A percentile compares a stretch with the other conserved stretches of the same genome.
Conservation (phyloP, 2,797 vertebrate species). For the Jordanella pulchra region DNA sequence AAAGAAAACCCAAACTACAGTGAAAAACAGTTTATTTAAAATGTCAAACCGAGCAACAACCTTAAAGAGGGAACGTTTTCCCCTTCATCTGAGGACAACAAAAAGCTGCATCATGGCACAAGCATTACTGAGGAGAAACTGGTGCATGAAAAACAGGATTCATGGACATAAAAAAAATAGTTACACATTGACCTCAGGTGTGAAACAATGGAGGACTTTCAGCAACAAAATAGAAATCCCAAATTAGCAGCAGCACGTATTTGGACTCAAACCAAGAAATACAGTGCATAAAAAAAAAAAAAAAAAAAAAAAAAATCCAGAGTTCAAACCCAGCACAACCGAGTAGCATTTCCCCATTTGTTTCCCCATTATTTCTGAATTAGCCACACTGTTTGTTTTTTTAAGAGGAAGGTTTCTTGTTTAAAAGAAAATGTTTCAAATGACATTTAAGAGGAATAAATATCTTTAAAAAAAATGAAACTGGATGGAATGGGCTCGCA, state of each 20-base stretch:
- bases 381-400: slow-evolving; percentile 33
- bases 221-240: slow-evolving; percentile 41
- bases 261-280: slow-evolving; percentile 40
- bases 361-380: slow-evolving; percentile 72
- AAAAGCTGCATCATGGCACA: slow-evolving; percentile 60
- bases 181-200: slow-evolving; percentile 37
- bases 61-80: slow-evolving; percentile 57
- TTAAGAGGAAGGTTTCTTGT: slow-evolving; percentile 18
- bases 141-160: slow-evolving; percentile 35
- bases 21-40: slow-evolving; percentile 59
- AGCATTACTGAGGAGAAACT: slow-evolving; percentile 41
- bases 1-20: slow-evolving; percentile 33
- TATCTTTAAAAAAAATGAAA: neutral
- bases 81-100: slow-evolving; percentile 50
- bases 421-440: slow-evolving; percentile 17
- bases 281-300: slow-evolving; percentile 58
- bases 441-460: slow-evolving; percentile 17
- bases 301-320: slow-evolving; percentile 50
- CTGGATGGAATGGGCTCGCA: slow-evolving; percentile 23
- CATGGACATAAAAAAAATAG: slow-evolving; percentile 19
- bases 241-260: slow-evolving; percentile 72
- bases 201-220: slow-evolving; percentile 44
- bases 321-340: slow-evolving; percentile 34
- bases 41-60: slow-evolving; percentile 66
- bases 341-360: slow-evolving; percentile 46